These are phyloP conservation scores for Synergus laeviventris DNA, from an alignment of 2,888 invertebrate species.

Conservation along the genomic window DNA sequence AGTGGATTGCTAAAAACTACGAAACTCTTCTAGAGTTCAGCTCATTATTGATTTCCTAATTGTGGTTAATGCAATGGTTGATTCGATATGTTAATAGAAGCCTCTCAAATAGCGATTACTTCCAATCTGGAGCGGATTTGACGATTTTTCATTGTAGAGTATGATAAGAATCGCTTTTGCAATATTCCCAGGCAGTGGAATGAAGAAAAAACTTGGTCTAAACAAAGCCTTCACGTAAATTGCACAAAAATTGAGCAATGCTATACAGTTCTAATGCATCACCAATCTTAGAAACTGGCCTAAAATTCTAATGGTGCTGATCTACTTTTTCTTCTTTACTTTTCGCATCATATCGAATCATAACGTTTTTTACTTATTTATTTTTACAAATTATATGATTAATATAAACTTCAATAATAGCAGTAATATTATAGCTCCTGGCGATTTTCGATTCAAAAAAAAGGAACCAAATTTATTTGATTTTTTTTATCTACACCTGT, in stretches of 20 bases:
- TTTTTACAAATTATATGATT: too few species aligned
- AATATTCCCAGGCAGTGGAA: slow-evolving; percentile 69
- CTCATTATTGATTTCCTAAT: slow-evolving; percentile 22
- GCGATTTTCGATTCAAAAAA: too few species aligned
- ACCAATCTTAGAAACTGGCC: slow-evolving; percentile 48
- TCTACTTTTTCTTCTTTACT: not conserved
- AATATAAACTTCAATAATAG: too few species aligned
- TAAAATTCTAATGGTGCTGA: slow-evolving; percentile 16
- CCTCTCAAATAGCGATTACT: slow-evolving; percentile 16
- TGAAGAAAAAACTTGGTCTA: slow-evolving; percentile 48
- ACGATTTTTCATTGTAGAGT: slow-evolving; percentile 52
- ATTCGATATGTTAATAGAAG: slow-evolving; percentile 37
- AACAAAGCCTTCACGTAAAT: slow-evolving; percentile 54
- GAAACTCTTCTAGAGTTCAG: slow-evolving; percentile 26
- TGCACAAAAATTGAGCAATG: slow-evolving; percentile 55
- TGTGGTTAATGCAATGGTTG: slow-evolving; percentile 28
- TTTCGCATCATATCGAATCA: too few species aligned
- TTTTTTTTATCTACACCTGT: too few species aligned
- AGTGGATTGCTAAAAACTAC: not conserved
- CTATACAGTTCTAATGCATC: slow-evolving; percentile 51
- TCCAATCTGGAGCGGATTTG: slow-evolving; percentile 36
- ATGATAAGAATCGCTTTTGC: slow-evolving; percentile 71
- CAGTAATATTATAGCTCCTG: too few species aligned
- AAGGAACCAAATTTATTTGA: too few species aligned
- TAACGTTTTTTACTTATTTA: too few species aligned